Evolutionary conservation across 2,888 invertebrate species (phyloP), one percentile per base, ranked within the genome.

Genomic region (Epinotia ramella): DNA sequence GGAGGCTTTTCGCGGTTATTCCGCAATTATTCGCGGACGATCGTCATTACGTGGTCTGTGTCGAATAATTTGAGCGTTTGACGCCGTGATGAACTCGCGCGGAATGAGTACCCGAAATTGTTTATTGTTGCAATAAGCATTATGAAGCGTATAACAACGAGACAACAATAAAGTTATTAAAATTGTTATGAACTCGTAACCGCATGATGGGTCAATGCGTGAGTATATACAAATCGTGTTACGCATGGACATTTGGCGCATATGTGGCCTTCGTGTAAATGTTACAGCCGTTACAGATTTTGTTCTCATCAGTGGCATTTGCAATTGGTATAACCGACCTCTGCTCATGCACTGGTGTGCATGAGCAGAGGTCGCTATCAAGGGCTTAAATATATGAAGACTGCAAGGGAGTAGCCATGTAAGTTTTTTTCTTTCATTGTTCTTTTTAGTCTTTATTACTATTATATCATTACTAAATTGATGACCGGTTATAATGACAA

Each of bases 41-140:
- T 91, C 88, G 88, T 88, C 92, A 91, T 93, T 91, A 93, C 89
- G 85, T 86, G 88, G 89, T 86, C 88, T 89, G 90, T 88, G 88
- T 87, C 80, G 89, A 89, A 92, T 92, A 93, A 94, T 93, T 94
- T 89, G 86, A 83, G 84, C 84, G 87, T 83, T 84, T 86, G 87
- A 87, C 86, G 86, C 87, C 87, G 89, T 91, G 90, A 93, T 93
- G 92, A 91, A 90, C 89, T 84, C 84, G 83, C 83, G 84, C 86
- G 88, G 93, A 93, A 93, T 92, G 93, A 93, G 88, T 84, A 87
- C 86, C 84, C 88, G 82, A 89, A 93, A 92, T 91, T 92, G 93
- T 94, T 93, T 91, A 93, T 92, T 94, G 89, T 93, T 89, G 92
- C 93, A 72, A 91, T 89, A 86, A 89, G 85, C 88, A 87, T 89